Base-by-base conservation (phyloP, 2,888 invertebrate genomes). In the Hirtodrosophila trivittata region DNA sequence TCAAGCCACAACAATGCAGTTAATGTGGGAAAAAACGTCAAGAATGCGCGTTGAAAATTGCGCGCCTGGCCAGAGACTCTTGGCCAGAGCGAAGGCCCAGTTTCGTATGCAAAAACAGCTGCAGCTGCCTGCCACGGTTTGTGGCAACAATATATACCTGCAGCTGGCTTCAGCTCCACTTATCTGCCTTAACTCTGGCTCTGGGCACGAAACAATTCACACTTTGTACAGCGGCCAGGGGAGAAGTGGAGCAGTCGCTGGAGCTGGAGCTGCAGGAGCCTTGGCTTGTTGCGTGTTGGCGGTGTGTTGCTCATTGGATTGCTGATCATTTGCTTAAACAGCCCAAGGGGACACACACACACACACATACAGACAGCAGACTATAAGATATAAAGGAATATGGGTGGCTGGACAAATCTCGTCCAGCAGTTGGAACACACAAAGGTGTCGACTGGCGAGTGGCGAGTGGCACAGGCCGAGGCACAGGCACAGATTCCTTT, bases 1-100 rank as follows among this genome's bases (percentile, higher is more conserved):
- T 43, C 37, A 26, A n/a, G 25, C 47, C 39, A 50, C 62, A 85
- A 86, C 81, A 82, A 83, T 86, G 87, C 72, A 66, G 49, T 76
- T 88, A 88, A 88, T 88, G 88, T 88, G 88, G 88, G 88, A 88
- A 88, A 88, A 88, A 86, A 78, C 86, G 88, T 84, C 84, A 88
- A 87, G 89, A 88, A 84, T 87, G 84, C 77, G 75, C 73, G 77
- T 82, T 56, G 62, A 73, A 71, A 66, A 81, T 81, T 84, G 80
- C 82, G 77, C 68, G 69, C 66, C 64, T 67, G 62, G 64, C 55
- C 28, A 50, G 49, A 28, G 50, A n/a, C n/a, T n/a, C n/a, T 49
- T 59, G 54, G 47, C 42, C 49, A 64, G 47, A 47, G 51, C 38
- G 12, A 1, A 18, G 47, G 43, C 12, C 47, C 56, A 47, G 45